Evolutionary conservation across 2,888 invertebrate genomes (phyloP), one percentile per base, ranked within the genome.

Genomic region (Danaus chrysippus): DNA sequence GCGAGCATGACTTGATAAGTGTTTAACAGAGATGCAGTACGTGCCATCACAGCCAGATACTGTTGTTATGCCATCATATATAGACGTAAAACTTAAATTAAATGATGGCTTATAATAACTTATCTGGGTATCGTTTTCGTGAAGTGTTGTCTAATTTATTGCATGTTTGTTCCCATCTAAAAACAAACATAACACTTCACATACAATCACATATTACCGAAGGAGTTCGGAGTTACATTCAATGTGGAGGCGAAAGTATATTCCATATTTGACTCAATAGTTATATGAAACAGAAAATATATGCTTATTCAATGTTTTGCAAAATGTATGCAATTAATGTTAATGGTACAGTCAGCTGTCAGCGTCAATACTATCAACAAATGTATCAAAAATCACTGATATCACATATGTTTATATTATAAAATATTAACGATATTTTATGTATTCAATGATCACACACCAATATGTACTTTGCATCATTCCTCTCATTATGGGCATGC

Each of bases 1-100:
- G 81, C 82, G 76, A 84, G 87, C 87, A 88, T 89, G 88, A 78
- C 83, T 84, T 86, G 79, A 76, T 77, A 76, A 80, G 83, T 86
- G 79, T 83, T 81, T 87, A 85, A 86, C 84, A 78, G 17, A 3
- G 13, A 49, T 44, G 44, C 44, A 13, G 49, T 15, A 10, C 59
- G 43, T 56, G 59, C 57, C 59, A 49, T 55, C 17, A 60, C 56
- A 59, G 52, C 64, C 68, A 60, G 63, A 66, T 68, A 63, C 61
- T 54, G 62, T 67, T 66, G 56, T 66, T 62, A 70, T 61, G 64
- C 58, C 56, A 62, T 65, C 78, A 78, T 79, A 79, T 67, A 66
- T 58, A 58, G 71, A 77, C 71, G 76, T 74, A 78, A 67, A 43
- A n/a, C 10, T 46, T 0, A 46, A 2, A n/a, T 46, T 9, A 15